Evolutionary conservation across 2,797 vertebrate genomes (phyloP).

Genomic region (Peromyscus attwateri): DNA sequence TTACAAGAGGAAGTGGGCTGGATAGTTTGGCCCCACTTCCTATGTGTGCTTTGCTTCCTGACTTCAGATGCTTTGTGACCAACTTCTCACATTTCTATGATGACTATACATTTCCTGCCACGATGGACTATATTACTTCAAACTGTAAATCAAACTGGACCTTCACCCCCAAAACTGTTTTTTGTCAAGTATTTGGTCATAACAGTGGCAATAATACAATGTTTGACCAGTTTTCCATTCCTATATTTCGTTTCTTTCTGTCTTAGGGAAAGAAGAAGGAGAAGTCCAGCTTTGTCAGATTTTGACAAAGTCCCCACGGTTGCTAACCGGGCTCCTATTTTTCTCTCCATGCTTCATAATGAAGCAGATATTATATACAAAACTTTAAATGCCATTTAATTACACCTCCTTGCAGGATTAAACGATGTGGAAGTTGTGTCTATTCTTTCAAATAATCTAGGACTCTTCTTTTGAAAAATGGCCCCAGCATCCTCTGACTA

Average conservation of each 20-base stretch:
- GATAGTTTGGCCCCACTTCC: neutral
- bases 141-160: neutral
- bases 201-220: neutral
- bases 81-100: neutral
- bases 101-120: too few relatives aligned
- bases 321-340: neutral
- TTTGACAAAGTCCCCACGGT: neutral
- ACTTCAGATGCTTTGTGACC: neutral
- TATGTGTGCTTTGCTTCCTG: neutral
- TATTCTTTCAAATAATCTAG: constrained; percentile 38
- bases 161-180: neutral
- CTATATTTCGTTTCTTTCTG: neutral
- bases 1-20: neutral
- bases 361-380: neutral
- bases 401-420: neutral
- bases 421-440: neutral
- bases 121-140: neutral
- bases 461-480: constrained; percentile 49
- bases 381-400: constrained; percentile 39
- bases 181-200: neutral
- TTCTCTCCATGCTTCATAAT: neutral
- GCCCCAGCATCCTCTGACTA: neutral
- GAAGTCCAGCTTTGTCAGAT: neutral
- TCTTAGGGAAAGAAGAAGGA: neutral
- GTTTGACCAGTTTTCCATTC: neutral